Conservation (phyloP, 2,888 invertebrate genomes). For the Mystacides longicornis region DNA sequence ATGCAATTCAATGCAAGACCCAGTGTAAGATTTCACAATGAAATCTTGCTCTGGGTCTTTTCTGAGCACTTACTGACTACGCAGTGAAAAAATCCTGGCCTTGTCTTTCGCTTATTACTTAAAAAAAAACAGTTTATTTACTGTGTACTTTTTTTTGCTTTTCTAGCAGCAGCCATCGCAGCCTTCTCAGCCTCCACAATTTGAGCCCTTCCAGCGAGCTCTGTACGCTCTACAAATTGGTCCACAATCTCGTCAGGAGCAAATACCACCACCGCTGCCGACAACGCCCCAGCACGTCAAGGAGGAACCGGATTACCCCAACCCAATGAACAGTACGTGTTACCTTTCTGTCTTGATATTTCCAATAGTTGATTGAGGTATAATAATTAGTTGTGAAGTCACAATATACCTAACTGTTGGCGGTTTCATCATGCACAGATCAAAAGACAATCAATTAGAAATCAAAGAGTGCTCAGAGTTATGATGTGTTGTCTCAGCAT, state of each 20-base stretch:
- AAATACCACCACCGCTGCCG: slow-evolving; percentile 8
- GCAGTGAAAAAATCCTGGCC: too few species aligned
- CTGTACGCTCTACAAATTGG: slow-evolving; percentile 33
- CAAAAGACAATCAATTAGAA: background rate
- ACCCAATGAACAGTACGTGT: slow-evolving; percentile 23
- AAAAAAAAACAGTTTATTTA: too few species aligned
- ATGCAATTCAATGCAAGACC: too few species aligned
- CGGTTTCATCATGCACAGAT: background rate
- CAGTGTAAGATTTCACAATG: too few species aligned
- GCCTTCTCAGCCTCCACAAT: slow-evolving; percentile 47
- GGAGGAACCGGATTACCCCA: slow-evolving; percentile 22
- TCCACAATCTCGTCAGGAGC: slow-evolving; percentile 31
- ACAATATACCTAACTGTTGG: background rate
- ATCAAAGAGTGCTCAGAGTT: too few species aligned
- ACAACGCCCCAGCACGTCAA: slow-evolving; percentile 18
- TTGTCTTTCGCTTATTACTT: too few species aligned
- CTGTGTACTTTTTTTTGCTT: slow-evolving; percentile 26
- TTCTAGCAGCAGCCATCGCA: slow-evolving; percentile 33
- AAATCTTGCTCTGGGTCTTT: too few species aligned
- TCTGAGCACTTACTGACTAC: too few species aligned
- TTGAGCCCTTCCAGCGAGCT: slow-evolving; percentile 21
- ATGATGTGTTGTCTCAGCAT: too few species aligned
- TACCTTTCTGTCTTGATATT: background rate
- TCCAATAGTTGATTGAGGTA: background rate
- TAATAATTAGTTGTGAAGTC: background rate